Evolutionary conservation across 2,888 invertebrate genomes (phyloP).

Genomic region (Nomada ruficornis): DNA sequence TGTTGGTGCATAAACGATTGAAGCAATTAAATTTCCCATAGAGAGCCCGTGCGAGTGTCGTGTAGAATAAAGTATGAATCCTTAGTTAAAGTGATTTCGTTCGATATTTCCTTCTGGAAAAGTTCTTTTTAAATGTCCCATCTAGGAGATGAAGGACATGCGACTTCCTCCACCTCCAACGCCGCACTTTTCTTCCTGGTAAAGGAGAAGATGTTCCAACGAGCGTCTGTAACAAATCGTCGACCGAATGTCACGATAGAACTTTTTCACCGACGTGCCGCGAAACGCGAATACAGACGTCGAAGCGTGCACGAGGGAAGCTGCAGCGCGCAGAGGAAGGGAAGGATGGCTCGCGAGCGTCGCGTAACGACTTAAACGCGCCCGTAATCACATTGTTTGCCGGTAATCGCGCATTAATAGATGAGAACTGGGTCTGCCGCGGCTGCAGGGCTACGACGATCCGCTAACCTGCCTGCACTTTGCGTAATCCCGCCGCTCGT

Average conservation of each 20-base stretch:
- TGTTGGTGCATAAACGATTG: too few relatives aligned
- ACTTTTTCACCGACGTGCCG: background rate
- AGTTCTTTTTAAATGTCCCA: too few relatives aligned
- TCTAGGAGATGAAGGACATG: too few relatives aligned
- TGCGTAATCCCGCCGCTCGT: slow-evolving; percentile 68
- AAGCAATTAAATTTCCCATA: too few relatives aligned
- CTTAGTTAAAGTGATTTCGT: too few relatives aligned
- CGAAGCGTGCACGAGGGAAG: slow-evolving; percentile 50
- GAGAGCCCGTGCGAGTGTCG: too few relatives aligned
- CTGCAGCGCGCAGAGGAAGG: slow-evolving; percentile 36
- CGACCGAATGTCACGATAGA: background rate
- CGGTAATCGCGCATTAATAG: slow-evolving; percentile 80
- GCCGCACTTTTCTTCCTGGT: too few relatives aligned
- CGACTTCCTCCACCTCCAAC: too few relatives aligned
- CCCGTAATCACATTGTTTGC: slow-evolving; percentile 80
- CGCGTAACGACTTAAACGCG: slow-evolving; percentile 77
- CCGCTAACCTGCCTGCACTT: slow-evolving; percentile 65
- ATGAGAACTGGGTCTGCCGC: slow-evolving; percentile 80
- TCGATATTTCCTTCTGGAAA: too few relatives aligned
- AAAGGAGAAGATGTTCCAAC: too few relatives aligned
- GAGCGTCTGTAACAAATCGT: too few relatives aligned
- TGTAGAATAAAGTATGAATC: too few relatives aligned
- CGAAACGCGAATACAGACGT: slow-evolving; percentile 30
- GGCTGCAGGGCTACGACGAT: slow-evolving; percentile 58
- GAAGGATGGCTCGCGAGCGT: slow-evolving; percentile 60